These are phyloP conservation scores for Xenopus petersii DNA, from an alignment of 2,797 vertebrate species.

Conservation along the genomic window DNA sequence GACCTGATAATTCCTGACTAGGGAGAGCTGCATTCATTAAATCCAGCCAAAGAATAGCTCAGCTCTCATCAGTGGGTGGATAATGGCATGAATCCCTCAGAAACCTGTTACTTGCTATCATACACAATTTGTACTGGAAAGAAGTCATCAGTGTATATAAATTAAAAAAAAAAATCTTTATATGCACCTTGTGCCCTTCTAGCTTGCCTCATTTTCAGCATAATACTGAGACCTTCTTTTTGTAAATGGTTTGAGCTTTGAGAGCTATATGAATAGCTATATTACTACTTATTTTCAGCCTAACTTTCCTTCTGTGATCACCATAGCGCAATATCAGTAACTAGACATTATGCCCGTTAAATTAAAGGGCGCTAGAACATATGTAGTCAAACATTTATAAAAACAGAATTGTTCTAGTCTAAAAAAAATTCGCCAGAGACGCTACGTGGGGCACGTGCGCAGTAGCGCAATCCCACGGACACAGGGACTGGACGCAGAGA, in stretches of 20 bases:
- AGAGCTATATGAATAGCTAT: too few relatives aligned
- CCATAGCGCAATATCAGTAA: constrained; percentile 21
- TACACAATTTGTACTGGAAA: not conserved
- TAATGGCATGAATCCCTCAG: not conserved
- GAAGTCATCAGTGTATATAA: constrained; percentile 5
- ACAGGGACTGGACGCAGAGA: too few relatives aligned
- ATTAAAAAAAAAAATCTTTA: not conserved
- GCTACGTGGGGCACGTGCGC: too few relatives aligned
- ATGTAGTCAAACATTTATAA: too few relatives aligned
- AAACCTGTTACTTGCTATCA: constrained; percentile 10
- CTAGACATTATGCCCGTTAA: too few relatives aligned
- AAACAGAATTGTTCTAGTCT: too few relatives aligned
- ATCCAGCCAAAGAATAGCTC: not conserved
- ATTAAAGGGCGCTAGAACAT: too few relatives aligned
- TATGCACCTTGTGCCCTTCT: not conserved
- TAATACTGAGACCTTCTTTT: constrained; percentile 3
- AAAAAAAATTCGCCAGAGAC: too few relatives aligned
- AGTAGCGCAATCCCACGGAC: too few relatives aligned
- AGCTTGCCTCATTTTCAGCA: not conserved
- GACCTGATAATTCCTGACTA: constrained; percentile 13
- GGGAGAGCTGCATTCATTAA: constrained; percentile 18
- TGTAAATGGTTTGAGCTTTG: too few relatives aligned
- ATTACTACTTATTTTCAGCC: not conserved
- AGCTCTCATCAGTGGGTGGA: constrained; percentile 16
- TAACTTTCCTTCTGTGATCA: not conserved